Evolutionary conservation across 2,113 vertebrate genomes (phyloP).

Genomic region (Brachionichthys hirsutus): DNA sequence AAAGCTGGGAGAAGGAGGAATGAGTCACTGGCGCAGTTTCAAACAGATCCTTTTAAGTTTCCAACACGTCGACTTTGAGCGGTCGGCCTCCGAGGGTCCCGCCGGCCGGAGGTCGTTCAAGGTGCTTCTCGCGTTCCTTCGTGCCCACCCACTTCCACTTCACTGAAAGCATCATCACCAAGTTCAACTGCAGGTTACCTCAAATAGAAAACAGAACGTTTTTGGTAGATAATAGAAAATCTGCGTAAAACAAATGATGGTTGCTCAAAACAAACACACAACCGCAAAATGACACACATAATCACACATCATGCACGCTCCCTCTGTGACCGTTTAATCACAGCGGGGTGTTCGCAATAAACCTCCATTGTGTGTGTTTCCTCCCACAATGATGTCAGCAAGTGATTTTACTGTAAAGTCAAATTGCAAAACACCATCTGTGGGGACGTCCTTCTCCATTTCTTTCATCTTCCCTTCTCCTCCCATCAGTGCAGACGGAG

Average conservation of each 20-base stretch:
- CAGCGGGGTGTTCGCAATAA: slow-evolving; percentile 23
- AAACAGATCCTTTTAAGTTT: slow-evolving; percentile 55
- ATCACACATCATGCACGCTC: slow-evolving; percentile 22
- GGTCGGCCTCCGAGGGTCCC: slow-evolving; percentile 36
- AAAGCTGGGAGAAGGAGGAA: slow-evolving; percentile 66
- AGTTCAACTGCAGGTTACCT: slow-evolving; percentile 36
- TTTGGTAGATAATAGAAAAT: neutral
- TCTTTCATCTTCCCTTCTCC: slow-evolving; percentile 33
- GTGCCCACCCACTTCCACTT: neutral
- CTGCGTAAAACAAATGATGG: neutral
- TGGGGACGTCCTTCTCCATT: slow-evolving; percentile 28
- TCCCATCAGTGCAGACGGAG: slow-evolving; percentile 42
- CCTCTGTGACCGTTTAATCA: slow-evolving; percentile 7
- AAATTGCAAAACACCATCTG: slow-evolving; percentile 26
- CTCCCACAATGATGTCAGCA: slow-evolving; percentile 35
- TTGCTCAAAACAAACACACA: slow-evolving; percentile 1
- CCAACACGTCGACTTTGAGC: slow-evolving; percentile 46
- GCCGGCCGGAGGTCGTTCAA: slow-evolving; percentile 17
- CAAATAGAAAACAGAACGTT: no score
- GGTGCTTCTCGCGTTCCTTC: slow-evolving; percentile 4
- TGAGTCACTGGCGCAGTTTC: slow-evolving; percentile 75
- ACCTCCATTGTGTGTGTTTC: slow-evolving; percentile 8
- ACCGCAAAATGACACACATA: slow-evolving; percentile 24
- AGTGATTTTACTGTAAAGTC: slow-evolving; percentile 44
- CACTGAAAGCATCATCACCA: slow-evolving; percentile 2